Evolutionary conservation across 1,140 invertebrate genomes (phyloP).

Genomic region (Choristoneura fumiferana): DNA sequence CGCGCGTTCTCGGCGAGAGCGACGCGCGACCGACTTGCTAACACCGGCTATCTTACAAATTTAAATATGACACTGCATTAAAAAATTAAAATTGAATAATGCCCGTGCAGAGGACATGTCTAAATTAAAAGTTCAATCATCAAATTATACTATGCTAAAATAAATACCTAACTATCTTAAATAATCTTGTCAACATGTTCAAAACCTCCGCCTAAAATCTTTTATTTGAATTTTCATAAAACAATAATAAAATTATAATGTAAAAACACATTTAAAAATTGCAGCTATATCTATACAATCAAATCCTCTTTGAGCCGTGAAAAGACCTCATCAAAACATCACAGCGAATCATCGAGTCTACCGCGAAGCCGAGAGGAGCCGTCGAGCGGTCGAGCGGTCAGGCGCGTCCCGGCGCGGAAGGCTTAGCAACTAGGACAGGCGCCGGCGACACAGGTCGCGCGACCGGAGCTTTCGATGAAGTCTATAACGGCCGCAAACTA

Average conservation of each 20-base stretch:
- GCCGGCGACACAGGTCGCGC: conserved; percentile 34
- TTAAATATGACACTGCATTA: conserved; percentile 58
- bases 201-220: conserved; percentile 74
- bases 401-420: too few species aligned
- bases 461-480: conserved; percentile 67
- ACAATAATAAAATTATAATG: conserved; percentile 79
- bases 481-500: conserved; percentile 75
- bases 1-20: conserved; percentile 44
- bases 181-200: conserved; percentile 75
- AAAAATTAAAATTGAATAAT: conserved; percentile 44
- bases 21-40: conserved; percentile 29
- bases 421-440: conserved; percentile 35
- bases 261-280: conserved; percentile 78
- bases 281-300: conserved; percentile 74
- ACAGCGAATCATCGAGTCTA: conserved; percentile 68
- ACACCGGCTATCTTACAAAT: conserved; percentile 29
- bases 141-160: conserved; percentile 76
- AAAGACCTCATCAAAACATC: conserved; percentile 76
- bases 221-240: conserved; percentile 72
- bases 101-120: conserved; percentile 50
- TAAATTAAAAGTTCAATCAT: conserved; percentile 56
- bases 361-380: conserved; percentile 47
- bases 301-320: conserved; percentile 72
- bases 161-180: conserved; percentile 79
- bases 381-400: conserved; percentile 28